These are phyloP conservation scores for Epinotia nisella DNA, from an alignment of 2,888 invertebrate genomes.

Conservation along the genomic window DNA sequence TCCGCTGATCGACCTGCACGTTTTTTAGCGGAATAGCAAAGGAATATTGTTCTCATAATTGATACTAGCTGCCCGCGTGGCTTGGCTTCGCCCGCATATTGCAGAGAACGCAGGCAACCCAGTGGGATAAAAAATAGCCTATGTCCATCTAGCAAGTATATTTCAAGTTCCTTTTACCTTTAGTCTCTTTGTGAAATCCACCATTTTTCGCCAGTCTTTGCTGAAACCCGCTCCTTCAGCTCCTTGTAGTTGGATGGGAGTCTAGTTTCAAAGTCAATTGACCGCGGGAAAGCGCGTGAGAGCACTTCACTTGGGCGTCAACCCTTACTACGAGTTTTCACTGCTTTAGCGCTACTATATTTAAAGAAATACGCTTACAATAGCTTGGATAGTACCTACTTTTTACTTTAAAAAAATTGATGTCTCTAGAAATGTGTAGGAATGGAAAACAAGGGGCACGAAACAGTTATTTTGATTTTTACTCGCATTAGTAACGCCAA, in stretches of 20 bases:
- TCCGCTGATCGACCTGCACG: no score
- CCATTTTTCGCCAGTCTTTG: constrained; percentile 21
- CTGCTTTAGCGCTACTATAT: not conserved
- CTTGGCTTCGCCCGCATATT: no score
- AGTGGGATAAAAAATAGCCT: no score
- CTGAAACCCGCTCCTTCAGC: constrained; percentile 18
- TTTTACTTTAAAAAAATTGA: no score
- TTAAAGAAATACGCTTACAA: not conserved
- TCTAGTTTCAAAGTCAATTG: constrained; percentile 53
- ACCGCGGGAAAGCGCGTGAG: constrained; percentile 44
- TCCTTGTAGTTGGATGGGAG: constrained; percentile 29
- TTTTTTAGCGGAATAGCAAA: no score
- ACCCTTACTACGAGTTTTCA: constrained; percentile 33
- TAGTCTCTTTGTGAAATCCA: not conserved
- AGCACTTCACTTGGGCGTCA: constrained; percentile 43
- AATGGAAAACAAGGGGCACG: no score
- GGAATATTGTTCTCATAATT: no score
- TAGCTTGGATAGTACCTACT: not conserved
- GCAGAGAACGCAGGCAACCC: no score
- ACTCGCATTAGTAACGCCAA: no score
- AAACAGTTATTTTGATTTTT: no score
- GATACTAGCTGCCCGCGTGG: no score
- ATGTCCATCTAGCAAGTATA: not conserved
- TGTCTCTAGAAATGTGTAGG: not conserved
- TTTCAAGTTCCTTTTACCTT: constrained; percentile 19